These are phyloP conservation scores for Oxyteleia sp. DNA, from an alignment of 2,888 invertebrate species.

Conservation along the genomic window DNA sequence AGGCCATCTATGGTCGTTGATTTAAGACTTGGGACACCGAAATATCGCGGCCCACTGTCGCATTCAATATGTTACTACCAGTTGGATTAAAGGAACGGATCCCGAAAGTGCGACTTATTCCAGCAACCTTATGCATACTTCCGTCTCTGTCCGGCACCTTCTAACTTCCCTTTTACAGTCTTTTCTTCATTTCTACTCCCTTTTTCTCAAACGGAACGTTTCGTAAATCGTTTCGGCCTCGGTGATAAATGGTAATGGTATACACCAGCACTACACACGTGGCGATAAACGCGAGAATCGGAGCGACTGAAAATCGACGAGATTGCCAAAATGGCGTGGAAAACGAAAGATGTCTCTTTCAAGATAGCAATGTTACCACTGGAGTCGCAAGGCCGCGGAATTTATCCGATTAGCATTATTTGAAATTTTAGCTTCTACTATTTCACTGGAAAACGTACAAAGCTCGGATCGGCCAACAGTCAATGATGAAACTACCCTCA, in stretches of 20 bases:
- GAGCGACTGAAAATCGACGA: slow-evolving; percentile 65
- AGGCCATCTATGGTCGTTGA: slow-evolving; percentile 59
- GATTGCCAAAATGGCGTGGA: slow-evolving; percentile 54
- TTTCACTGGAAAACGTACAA: too few species aligned
- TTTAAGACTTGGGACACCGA: slow-evolving; percentile 57
- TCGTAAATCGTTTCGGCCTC: slow-evolving; percentile 78
- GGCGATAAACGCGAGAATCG: slow-evolving; percentile 68
- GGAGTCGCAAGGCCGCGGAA: neutral
- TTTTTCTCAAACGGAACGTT: slow-evolving; percentile 70
- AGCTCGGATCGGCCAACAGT: too few species aligned
- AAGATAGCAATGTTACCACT: slow-evolving; percentile 35
- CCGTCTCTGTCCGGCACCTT: slow-evolving; percentile 18
- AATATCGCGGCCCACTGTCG: slow-evolving; percentile 44
- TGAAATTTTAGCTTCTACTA: too few species aligned
- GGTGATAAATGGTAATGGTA: slow-evolving; percentile 82
- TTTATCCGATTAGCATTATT: slow-evolving; percentile 25
- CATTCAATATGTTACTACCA: slow-evolving; percentile 55
- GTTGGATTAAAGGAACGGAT: slow-evolving; percentile 68
- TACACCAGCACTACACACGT: slow-evolving; percentile 67
- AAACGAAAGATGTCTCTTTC: slow-evolving; percentile 61
- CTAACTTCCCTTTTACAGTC: slow-evolving; percentile 4
- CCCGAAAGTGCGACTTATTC: slow-evolving; percentile 69
- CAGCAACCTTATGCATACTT: slow-evolving; percentile 51
- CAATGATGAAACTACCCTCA: too few species aligned
- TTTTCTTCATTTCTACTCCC: slow-evolving; percentile 41